Percentiles rank a stretch among this genome's conserved stretches.
These are phyloP conservation scores for Amblyopsis rosae DNA, from an alignment of 2,113 vertebrate genomes.

Conservation along the genomic window DNA sequence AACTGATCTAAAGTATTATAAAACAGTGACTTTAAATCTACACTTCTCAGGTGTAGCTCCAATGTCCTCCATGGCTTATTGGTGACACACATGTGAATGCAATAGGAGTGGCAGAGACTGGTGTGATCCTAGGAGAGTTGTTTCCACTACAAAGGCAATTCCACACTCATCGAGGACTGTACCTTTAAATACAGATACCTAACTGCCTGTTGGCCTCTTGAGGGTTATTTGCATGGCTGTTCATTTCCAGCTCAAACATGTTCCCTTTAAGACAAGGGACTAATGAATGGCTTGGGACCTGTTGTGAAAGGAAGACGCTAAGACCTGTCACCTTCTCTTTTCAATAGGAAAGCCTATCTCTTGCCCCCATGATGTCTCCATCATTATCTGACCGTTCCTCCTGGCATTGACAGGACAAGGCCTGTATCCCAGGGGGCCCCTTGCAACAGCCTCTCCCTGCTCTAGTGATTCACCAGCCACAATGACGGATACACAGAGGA, in stretches of 20 bases:
- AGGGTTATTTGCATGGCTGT: too few relatives aligned
- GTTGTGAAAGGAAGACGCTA: conserved; percentile 51
- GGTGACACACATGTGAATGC: too few relatives aligned
- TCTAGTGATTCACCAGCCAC: conserved; percentile 62
- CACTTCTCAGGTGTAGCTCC: too few relatives aligned
- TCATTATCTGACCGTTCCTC: conserved; percentile 65
- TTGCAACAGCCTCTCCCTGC: conserved; percentile 44
- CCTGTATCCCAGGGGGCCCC: conserved; percentile 56
- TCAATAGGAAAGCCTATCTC: conserved; percentile 63
- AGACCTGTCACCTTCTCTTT: conserved; percentile 47
- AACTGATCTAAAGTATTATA: conserved; percentile 25
- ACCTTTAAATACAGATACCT: too few relatives aligned
- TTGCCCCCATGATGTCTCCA: conserved; percentile 68
- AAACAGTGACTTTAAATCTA: conserved; percentile 4
- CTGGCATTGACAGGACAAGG: conserved; percentile 58
- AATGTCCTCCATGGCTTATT: too few relatives aligned
- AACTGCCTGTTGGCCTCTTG: too few relatives aligned
- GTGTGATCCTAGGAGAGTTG: too few relatives aligned
- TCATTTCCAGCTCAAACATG: conserved; percentile 6
- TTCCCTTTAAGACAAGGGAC: conserved; percentile 51
- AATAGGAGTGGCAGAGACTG: too few relatives aligned
- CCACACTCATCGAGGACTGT: too few relatives aligned
- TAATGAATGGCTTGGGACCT: conserved; percentile 55
- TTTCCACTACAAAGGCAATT: conserved; percentile 35
- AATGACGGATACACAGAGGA: conserved; percentile 67